Evolutionary conservation across 2,888 invertebrate species (phyloP).

Genomic region (Euplexia lucipara): DNA sequence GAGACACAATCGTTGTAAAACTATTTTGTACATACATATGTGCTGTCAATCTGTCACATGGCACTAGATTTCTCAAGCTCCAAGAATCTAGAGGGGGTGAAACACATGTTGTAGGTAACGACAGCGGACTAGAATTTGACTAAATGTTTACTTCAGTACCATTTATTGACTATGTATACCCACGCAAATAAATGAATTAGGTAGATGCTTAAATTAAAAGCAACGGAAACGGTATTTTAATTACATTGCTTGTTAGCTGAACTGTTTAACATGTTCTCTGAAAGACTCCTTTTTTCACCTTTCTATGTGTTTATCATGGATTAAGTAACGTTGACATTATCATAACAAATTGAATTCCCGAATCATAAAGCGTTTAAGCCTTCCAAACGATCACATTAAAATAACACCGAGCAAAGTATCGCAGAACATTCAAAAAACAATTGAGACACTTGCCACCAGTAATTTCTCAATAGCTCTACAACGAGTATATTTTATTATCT

Average conservation of each 20-base stretch:
- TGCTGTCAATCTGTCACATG: not conserved
- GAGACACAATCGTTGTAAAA: constrained; percentile 30
- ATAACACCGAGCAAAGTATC: constrained; percentile 2
- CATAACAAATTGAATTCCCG: not conserved
- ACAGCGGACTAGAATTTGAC: constrained; percentile 8
- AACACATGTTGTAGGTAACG: constrained; percentile 27
- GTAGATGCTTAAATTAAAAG: constrained; percentile 7
- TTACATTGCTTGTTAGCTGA: not conserved
- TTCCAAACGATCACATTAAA: not conserved
- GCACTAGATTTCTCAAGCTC: constrained; percentile 10
- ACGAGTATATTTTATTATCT: constrained; percentile 20
- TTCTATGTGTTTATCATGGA: not conserved
- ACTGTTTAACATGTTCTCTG: not conserved
- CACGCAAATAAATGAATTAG: constrained; percentile 14
- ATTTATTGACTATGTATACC: constrained; percentile 15
- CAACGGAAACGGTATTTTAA: constrained; percentile 14
- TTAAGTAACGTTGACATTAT: not conserved
- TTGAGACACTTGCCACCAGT: constrained; percentile 20
- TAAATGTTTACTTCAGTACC: constrained; percentile 11
- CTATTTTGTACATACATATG: not conserved
- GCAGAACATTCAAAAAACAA: constrained; percentile 21
- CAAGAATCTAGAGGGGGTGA: constrained; percentile 31
- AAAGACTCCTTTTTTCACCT: not conserved
- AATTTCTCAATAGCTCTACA: constrained; percentile 18
- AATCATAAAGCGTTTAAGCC: not conserved